These are phyloP conservation scores for Hyalella azteca DNA, from an alignment of 2,888 invertebrate genomes.

Conservation along the genomic window DNA sequence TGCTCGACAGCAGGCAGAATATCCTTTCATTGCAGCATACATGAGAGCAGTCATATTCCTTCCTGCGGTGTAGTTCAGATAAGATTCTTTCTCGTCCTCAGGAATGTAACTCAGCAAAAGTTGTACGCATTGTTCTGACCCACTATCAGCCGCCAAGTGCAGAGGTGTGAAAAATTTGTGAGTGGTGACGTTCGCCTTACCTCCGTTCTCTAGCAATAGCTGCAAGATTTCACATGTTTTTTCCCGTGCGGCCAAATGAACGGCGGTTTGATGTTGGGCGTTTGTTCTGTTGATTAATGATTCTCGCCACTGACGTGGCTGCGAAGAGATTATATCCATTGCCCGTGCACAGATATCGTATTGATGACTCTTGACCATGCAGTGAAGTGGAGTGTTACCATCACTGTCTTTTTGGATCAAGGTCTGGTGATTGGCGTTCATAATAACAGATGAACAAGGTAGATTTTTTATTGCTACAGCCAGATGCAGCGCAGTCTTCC, in stretches of 20 bases:
- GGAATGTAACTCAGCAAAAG: background rate
- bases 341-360: background rate
- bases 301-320: no score
- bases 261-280: background rate
- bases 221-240: background rate
- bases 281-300: background rate
- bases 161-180: background rate
- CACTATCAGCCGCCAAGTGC: conserved; percentile 10
- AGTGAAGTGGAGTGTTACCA: background rate
- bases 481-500: conserved; percentile 1
- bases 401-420: conserved; percentile 20
- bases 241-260: conserved; percentile 5
- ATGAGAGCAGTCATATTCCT: conserved; percentile 6
- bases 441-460: background rate
- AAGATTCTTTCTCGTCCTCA: background rate
- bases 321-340: background rate
- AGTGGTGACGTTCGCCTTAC: background rate
- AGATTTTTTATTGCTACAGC: conserved; percentile 16
- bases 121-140: conserved; percentile 13
- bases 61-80: background rate
- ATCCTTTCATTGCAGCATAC: conserved; percentile 7
- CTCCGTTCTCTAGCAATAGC: conserved; percentile 1
- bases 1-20: conserved; percentile 11
- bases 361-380: conserved; percentile 3
- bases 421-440: background rate